Evolutionary conservation across 2,797 vertebrate genomes (phyloP), one percentile per base, ranked within the genome.

Genomic region (Sebastes vulpes): DNA sequence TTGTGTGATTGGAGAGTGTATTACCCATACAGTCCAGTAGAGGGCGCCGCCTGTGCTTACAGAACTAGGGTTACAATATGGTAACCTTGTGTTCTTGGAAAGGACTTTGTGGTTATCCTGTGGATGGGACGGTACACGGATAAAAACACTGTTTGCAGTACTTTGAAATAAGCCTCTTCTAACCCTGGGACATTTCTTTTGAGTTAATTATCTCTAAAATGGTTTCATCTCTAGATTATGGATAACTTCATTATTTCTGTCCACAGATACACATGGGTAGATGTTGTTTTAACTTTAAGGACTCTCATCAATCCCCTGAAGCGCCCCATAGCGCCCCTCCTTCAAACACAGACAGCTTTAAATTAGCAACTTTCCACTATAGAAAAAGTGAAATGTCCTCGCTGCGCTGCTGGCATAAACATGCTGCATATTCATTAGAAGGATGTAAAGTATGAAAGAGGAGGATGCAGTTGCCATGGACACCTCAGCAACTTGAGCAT

Each of bases 381-480:
- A 26, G 46, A 53, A 73, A 60, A 58, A 56, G 35, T 48, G 32
- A 29, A 60, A 57, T 42, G 59, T 28, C 42, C 70, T 78, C 16
- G 5, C 52, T 70, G 46, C 52, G 72, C 77, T 77, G 42, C 78
- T 70, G 78, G 66, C 69, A 74, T 63, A 77, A 77, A 84, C 70
- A 82, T 18, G 6, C 48, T 79, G 67, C 76, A 82, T 84, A 88
- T 82, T 88, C 66, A 86, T 84, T 57, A 52, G 26, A 21, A 42
- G 35, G 42, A 75, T 63, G 57, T 67, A n/a, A 48, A 57, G 72
- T 42, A 23, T 32, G 35, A 63, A 56, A 31, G 68, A 48, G 68
- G 57, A 73, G 35, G 61, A 23, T 31, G 42, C 65, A 42, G 77
- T 65, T 54, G 50, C 82, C 58, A 61, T 53, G 65, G 80, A 77